Evolutionary conservation across 2,888 invertebrate genomes (phyloP).

Genomic region (Penaeus monodon): DNA sequence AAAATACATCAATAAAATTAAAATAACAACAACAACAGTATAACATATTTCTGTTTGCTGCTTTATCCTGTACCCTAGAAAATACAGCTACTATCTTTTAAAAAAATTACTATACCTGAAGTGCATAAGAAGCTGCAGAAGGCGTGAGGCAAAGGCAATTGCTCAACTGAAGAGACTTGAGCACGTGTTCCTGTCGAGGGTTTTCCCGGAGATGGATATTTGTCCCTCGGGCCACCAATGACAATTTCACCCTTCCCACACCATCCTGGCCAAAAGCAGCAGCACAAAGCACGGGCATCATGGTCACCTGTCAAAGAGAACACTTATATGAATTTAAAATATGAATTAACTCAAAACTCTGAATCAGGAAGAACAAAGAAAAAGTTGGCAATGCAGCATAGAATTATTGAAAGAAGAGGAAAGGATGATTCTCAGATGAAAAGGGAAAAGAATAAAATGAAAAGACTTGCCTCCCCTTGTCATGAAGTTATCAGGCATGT

Average conservation of each 20-base stretch:
- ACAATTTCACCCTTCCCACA: slow-evolving; percentile 88
- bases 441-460: neutral
- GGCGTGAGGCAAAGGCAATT: slow-evolving; percentile 85
- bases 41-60: too few species aligned
- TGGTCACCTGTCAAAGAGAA: slow-evolving; percentile 71
- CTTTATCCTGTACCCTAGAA: too few species aligned
- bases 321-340: too few species aligned
- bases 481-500: slow-evolving; percentile 96
- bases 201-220: slow-evolving; percentile 78
- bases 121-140: slow-evolving; percentile 74
- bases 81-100: neutral
- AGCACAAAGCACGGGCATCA: slow-evolving; percentile 73
- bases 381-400: too few species aligned
- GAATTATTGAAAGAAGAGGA: too few species aligned
- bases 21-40: too few species aligned
- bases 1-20: too few species aligned
- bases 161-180: slow-evolving; percentile 88
- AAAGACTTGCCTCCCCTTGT: slow-evolving; percentile 78
- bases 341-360: too few species aligned
- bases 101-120: slow-evolving; percentile 68
- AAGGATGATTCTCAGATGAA: neutral
- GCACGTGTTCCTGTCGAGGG: slow-evolving; percentile 74
- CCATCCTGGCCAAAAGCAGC: slow-evolving; percentile 71
- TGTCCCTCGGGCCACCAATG: slow-evolving; percentile 86
- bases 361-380: too few species aligned